Base-by-base conservation (phyloP, 2,797 vertebrate genomes). In the Luscinia megarhynchos region DNA sequence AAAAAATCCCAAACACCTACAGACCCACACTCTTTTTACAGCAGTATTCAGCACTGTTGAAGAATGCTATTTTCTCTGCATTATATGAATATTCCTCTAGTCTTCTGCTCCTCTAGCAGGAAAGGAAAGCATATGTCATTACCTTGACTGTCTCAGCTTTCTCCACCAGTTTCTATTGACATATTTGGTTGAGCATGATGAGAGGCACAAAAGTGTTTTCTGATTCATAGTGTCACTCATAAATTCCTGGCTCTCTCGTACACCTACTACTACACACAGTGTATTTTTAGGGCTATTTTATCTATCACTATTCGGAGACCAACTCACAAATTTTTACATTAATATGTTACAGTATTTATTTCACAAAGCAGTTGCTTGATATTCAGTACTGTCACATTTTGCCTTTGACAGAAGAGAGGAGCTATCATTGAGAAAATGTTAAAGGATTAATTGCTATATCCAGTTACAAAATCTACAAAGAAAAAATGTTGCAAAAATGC, bases 1-100 rank as follows among this genome's bases (percentile, higher is more conserved):
- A 10, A 59, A 78, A 34, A 12, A 0, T 0, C 4, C 9, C 5
- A 26, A 48, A 72, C 18, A 48, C 8, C 24, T 51, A n/a, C 8
- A 40, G 5, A 24, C 9, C n/a, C 61, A 36, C 10, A 23, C 3
- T 29, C 3, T 36, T 87, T 53, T 20, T 26, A 38, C 6, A 73
- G 50, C n/a, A 41, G 4, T 32, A 69, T 34, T 62, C 55, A 58
- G 10, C 21, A 26, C 17, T 36, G 7, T 10, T 70, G 32, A 83
- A 77, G 10, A 70, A 82, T 46, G 17, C 1, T 15, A 8, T 61
- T 91, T 89, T 53, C 57, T 54, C 11, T 19, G 11, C 7, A 32
- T 43, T 43, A 22, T 8, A 17, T 29, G 50, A 50, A 5, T 23
- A n/a, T 59, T 59, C 12, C 32, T 55, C 16, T 24, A 34, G 62